Evolutionary conservation across 2,797 vertebrate species (phyloP).

Genomic region (Eidolon dupreanum): DNA sequence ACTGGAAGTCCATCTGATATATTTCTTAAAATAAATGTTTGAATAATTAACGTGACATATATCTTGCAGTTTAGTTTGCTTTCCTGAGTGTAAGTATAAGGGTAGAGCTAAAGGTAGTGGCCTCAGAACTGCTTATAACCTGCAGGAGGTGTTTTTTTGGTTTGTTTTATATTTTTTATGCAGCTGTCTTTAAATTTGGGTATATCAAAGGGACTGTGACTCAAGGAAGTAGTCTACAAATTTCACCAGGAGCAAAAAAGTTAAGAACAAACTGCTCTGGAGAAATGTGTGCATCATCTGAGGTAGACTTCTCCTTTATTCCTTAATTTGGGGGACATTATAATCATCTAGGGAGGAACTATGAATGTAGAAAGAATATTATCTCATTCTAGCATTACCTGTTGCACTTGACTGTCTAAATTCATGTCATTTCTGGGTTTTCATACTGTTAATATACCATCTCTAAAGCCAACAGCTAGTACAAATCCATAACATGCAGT

Average conservation of each 20-base stretch:
- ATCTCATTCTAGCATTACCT: neutral
- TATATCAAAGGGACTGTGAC: neutral
- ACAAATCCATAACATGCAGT: neutral
- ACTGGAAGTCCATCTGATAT: neutral
- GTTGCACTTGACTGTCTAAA: conserved; percentile 32
- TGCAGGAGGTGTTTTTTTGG: neutral
- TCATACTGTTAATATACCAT: neutral
- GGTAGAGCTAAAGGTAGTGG: neutral
- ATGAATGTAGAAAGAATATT: neutral
- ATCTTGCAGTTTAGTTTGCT: neutral
- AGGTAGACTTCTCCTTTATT: neutral
- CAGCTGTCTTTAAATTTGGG: neutral
- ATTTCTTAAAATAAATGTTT: conserved; percentile 15
- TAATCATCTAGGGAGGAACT: neutral
- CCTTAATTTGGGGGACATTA: neutral
- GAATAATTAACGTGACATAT: conserved; percentile 16
- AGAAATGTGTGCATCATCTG: neutral
- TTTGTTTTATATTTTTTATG: neutral
- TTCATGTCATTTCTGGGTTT: conserved; percentile 33
- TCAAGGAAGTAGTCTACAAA: neutral
- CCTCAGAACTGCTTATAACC: neutral
- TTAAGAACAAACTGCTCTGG: neutral
- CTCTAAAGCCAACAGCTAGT: conserved; percentile 24
- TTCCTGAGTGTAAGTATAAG: neutral
- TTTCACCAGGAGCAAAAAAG: neutral